Base-by-base conservation (phyloP, 2,888 invertebrate species). In the Drosophila mimetica region DNA sequence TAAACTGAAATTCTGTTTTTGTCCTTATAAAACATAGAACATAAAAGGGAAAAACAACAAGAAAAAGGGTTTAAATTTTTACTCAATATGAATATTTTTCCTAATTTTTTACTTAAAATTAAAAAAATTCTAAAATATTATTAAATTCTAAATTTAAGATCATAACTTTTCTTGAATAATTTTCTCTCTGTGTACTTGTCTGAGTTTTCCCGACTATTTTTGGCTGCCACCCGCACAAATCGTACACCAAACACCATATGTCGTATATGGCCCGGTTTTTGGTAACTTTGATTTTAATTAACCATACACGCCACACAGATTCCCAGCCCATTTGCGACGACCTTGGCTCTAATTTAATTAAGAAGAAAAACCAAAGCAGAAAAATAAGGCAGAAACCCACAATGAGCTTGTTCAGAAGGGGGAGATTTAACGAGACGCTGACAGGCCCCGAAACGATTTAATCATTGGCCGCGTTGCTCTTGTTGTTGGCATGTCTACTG, bases 321-420 rank as follows among this genome's bases (percentile, higher is more conserved):
- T 77, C 77, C 71, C 80, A 83, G 80, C 59, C 78, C 66, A 80
- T 75, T 77, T 60, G 25, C n/a, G 4, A 13, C 64, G 78, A 75
- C 80, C 88, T 86, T 76, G 80, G 25, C 52, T 42, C 74, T 75
- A 80, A 88, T 84, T 84, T 70, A 84, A 84, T 84, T 84, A 86
- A 78, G 73, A 86, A 64, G 77, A 74, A 79, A 74, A 63, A 63
- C 50, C 28, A 34, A 60, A 39, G 30, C 14, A 46, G 30, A 50
- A 25, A 18, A 18, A 18, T n/a, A n/a, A n/a, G n/a, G n/a, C n/a
- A 34, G 8, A 18, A 3, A 37, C 14, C 52, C 34, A 55, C 57
- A 57, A 54, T 39, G 30, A 54, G 60, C 36, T 28, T 58, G 41
- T 59, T 53, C 46, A 59, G 60, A 71, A 73, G 63, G 51, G n/a